Evolutionary conservation across 2,797 vertebrate genomes (phyloP).

Genomic region (Apogon talboti): DNA sequence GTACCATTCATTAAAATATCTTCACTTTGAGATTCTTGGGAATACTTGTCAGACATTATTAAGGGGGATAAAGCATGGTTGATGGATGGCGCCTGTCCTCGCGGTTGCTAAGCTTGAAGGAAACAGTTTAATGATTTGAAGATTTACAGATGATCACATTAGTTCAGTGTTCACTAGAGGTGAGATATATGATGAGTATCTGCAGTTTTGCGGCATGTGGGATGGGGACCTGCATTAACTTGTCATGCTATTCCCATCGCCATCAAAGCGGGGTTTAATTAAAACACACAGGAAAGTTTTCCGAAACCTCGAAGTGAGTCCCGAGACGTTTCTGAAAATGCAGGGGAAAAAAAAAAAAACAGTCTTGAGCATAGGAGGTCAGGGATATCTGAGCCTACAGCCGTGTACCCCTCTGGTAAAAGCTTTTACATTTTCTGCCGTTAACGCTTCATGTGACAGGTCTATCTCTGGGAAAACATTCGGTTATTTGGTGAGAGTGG

Average conservation of each 20-base stretch:
- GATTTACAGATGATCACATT: slow-evolving; percentile 60
- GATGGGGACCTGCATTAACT: slow-evolving; percentile 28
- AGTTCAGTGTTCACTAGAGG: slow-evolving; percentile 50
- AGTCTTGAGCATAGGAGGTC: not conserved
- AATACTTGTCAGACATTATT: slow-evolving; percentile 72
- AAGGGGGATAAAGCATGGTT: slow-evolving; percentile 57
- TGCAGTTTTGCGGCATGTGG: slow-evolving; percentile 11
- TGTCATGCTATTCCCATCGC: slow-evolving; percentile 43
- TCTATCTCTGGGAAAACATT: not conserved
- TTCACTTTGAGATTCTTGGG: slow-evolving; percentile 63
- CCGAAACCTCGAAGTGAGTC: slow-evolving; percentile 33
- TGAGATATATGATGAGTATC: slow-evolving; percentile 41
- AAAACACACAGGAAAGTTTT: slow-evolving; percentile 52
- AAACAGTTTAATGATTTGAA: slow-evolving; percentile 60
- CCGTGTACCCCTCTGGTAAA: not conserved
- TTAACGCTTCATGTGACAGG: not conserved
- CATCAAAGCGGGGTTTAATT: slow-evolving; percentile 62
- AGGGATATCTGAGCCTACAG: not conserved
- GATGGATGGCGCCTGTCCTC: slow-evolving; percentile 58
- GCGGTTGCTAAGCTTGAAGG: slow-evolving; percentile 45
- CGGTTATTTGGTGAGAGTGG: not conserved
- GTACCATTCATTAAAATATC: slow-evolving; percentile 64
- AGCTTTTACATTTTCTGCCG: not conserved
- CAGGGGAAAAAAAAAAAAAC: too few species aligned
- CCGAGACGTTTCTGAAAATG: slow-evolving; percentile 41